phyloP scores from a whole-genome alignment of 2,113 vertebrate species.

The Rutilus rutilus region DNA sequence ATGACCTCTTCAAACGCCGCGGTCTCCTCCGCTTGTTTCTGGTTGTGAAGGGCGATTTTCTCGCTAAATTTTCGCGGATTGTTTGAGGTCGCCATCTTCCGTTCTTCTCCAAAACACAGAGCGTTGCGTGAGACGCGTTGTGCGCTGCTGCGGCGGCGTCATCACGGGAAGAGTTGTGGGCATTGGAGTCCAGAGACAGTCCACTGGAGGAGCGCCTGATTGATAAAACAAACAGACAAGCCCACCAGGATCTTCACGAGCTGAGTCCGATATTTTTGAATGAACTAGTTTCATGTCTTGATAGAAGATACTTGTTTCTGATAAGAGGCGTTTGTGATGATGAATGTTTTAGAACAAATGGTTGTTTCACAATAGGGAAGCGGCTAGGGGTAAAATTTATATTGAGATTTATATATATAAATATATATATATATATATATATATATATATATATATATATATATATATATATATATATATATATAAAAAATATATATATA shows the following conservation, averaged over 20 bases:
- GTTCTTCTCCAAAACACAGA: slow-evolving; percentile 82
- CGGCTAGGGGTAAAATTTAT: too few species aligned
- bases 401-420: too few species aligned
- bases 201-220: background rate
- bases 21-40: slow-evolving; percentile 95
- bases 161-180: slow-evolving; percentile 66
- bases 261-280: background rate
- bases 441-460: too few species aligned
- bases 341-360: background rate
- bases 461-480: too few species aligned
- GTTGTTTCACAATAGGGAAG: too few species aligned
- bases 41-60: slow-evolving; percentile 95
- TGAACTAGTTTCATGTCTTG: background rate
- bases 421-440: too few species aligned
- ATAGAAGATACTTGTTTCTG: background rate
- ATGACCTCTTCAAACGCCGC: slow-evolving; percentile 96
- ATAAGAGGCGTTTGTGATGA: background rate
- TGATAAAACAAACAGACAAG: background rate
- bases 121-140: slow-evolving; percentile 72
- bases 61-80: slow-evolving; percentile 99
- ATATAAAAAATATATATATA: too few species aligned
- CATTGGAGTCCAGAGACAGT: slow-evolving; percentile 48
- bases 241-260: background rate
- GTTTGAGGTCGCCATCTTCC: slow-evolving; percentile 97
- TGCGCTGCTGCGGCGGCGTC: slow-evolving; percentile 51